Conservation (phyloP, 2,113 vertebrate genomes). For the Psephotus haematonotus region DNA sequence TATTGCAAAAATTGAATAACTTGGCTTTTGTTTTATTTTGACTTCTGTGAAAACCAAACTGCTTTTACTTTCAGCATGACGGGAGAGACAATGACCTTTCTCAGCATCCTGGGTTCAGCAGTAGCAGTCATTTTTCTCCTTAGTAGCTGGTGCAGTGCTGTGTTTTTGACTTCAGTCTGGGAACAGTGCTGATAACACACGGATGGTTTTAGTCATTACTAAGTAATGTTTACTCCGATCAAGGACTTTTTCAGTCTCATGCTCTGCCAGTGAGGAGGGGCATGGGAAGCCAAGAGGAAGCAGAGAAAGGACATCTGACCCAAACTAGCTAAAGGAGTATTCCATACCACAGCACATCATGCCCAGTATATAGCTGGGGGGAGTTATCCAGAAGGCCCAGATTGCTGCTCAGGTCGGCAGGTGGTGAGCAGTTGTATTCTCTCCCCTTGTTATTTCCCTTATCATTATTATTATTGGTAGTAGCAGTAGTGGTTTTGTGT, state of each 20-base stretch:
- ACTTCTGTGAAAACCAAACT: background rate
- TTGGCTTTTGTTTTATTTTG: background rate
- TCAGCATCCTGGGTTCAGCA: background rate
- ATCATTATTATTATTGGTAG: background rate
- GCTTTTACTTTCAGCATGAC: slow-evolving; percentile 16
- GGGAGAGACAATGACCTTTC: slow-evolving; percentile 33
- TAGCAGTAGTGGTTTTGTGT: background rate
- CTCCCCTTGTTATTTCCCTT: background rate
- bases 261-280: background rate
- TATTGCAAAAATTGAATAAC: background rate
- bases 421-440: background rate
- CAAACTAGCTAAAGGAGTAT: background rate
- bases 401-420: background rate
- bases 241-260: background rate
- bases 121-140: background rate
- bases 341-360: background rate
- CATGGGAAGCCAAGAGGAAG: background rate
- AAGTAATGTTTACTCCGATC: background rate
- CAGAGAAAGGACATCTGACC: background rate
- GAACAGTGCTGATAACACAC: background rate
- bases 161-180: background rate
- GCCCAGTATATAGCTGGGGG: background rate
- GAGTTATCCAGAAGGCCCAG: background rate
- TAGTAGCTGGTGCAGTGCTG: background rate
- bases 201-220: background rate